Percentiles rank a stretch among this genome's conserved stretches.
These are phyloP conservation scores for Epinephelus moara DNA, from an alignment of 2,113 vertebrate genomes.

Conservation along the genomic window DNA sequence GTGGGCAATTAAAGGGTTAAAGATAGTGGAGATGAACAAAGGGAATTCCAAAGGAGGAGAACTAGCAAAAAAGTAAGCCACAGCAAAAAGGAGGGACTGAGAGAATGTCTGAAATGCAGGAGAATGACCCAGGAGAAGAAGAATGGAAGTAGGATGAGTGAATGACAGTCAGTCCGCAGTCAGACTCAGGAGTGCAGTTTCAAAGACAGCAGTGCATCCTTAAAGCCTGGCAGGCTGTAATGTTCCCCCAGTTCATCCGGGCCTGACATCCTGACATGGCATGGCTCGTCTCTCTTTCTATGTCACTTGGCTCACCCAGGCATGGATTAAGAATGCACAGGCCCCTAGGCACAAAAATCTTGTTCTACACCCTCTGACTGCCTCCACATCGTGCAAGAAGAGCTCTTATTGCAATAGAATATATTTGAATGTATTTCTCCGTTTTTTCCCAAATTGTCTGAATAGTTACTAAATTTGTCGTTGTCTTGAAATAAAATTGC, in stretches of 20 bases:
- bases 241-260: neutral
- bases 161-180: conserved; percentile 3
- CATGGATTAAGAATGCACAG: too few species aligned
- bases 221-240: conserved; percentile 1
- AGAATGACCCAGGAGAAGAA: neutral
- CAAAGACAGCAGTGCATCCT: conserved; percentile 2
- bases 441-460: too few species aligned
- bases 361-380: too few species aligned
- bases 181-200: conserved; percentile 1
- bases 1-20: too few species aligned
- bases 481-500: too few species aligned
- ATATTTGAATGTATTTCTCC: too few species aligned
- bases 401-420: too few species aligned
- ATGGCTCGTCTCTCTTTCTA: neutral
- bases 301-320: neutral
- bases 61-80: neutral
- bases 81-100: neutral
- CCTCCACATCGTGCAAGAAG: too few species aligned
- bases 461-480: too few species aligned
- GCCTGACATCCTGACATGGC: neutral
- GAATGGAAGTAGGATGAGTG: neutral
- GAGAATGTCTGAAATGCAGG: neutral
- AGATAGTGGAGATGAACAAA: neutral
- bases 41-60: neutral
- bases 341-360: too few species aligned